Evolutionary conservation across 2,113 vertebrate genomes (phyloP), one percentile per base, ranked within the genome.

Genomic region (Mohoua ochrocephala): DNA sequence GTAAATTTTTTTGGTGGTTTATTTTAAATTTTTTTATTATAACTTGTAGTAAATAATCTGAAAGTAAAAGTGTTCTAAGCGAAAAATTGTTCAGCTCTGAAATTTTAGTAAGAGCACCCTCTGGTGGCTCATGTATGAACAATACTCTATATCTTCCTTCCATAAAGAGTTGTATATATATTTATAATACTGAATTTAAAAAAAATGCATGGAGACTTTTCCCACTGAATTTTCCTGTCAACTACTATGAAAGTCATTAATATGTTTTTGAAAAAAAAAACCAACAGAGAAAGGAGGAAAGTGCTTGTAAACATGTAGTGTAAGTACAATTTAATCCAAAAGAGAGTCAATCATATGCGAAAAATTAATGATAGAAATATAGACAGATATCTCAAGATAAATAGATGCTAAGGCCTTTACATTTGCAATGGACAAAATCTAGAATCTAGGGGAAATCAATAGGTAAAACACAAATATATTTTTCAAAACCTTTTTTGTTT

Each of bases 51-150:
- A 64, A 87, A 71, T 23, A 53, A 87, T 31, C 19, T 26, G 69
- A 84, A 68, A 77, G 39, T 8, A 28, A 24, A 65, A 42, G 4
- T 26, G 8, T 57, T 42, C 22, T 30, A 12, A 65, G 10, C 7
- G 31, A 53, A 45, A 67, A 68, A 56, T 13, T 16, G 23, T 44
- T 57, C 68, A 18, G 5, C 11, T 10, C 28, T 37, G 57, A 92
- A 18, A 8, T 76, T 85, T 91, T 94, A 59, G 8, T 85, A 85
- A 68, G 70, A 87, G 49, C 33, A 54, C 89, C 78, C 91, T 95
- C 94, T 96, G 59, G 78, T 89, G 93, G 53, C 35, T 45, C 17
- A 14, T 7, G 0, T 24, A 1, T 33, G 44, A 73, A 33, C 4
- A 28, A 17, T 4, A 15, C 6, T 27, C 13, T 15, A 5, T 10